Percentiles rank a stretch among this genome's conserved stretches.
These are phyloP conservation scores for Hirundo rustica DNA, from an alignment of 2,797 vertebrate genomes.

Conservation along the genomic window DNA sequence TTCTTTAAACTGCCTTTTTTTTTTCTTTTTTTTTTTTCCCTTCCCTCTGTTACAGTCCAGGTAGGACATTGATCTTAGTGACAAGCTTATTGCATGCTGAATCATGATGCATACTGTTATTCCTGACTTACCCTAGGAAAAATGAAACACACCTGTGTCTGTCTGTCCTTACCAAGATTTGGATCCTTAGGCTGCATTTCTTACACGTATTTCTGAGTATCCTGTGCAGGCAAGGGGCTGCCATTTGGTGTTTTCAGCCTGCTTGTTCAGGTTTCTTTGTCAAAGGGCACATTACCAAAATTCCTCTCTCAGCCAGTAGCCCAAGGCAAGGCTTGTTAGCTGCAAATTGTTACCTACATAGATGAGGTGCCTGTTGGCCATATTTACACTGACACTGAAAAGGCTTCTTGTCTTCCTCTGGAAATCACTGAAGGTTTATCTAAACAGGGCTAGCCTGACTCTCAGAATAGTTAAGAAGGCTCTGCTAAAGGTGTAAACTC, in stretches of 20 bases:
- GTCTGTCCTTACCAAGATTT: neutral
- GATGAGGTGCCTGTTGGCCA: neutral
- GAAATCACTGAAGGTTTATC: neutral
- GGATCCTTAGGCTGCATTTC: neutral
- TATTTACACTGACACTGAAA: neutral
- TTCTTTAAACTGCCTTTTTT: neutral
- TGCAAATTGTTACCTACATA: neutral
- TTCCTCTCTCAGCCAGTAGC: neutral
- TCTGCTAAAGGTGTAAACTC: neutral
- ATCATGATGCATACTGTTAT: neutral
- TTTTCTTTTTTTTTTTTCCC: fast-evolving
- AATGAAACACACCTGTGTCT: neutral
- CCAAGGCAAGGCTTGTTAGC: neutral
- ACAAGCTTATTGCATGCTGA: neutral
- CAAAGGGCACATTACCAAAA: neutral
- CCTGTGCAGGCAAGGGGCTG: neutral
- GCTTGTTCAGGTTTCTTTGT: neutral
- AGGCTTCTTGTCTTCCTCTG: neutral
- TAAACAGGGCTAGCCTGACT: neutral
- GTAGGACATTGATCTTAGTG: neutral
- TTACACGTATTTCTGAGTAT: neutral
- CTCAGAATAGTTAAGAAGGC: neutral
- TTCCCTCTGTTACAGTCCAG: neutral
- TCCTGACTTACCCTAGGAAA: neutral
- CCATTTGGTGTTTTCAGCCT: neutral